These are phyloP conservation scores for Ceyx erithaca DNA, from an alignment of 2,797 vertebrate genomes.

Conservation along the genomic window DNA sequence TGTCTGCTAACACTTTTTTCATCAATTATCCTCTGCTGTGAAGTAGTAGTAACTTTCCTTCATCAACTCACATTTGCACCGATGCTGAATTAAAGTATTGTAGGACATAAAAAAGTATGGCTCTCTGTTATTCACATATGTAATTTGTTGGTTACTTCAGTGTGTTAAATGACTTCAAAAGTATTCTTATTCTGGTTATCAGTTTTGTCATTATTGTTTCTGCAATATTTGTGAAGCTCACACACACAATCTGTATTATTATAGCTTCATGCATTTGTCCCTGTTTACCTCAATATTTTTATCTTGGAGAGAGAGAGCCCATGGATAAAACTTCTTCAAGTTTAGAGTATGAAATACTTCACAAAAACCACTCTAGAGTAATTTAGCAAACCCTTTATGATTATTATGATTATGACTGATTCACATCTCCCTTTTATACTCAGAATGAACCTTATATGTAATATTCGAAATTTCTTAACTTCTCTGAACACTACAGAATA, in stretches of 20 bases:
- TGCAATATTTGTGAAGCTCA: neutral
- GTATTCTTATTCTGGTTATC: neutral
- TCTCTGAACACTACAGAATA: neutral
- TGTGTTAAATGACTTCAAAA: neutral
- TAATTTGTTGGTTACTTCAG: neutral
- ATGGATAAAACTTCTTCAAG: neutral
- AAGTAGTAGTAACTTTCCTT: neutral
- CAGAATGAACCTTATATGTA: neutral
- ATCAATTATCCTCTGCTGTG: neutral
- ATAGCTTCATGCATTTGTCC: neutral
- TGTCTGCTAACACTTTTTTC: neutral
- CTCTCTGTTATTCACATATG: neutral
- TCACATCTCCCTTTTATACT: neutral
- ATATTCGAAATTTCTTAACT: neutral
- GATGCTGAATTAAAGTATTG: neutral
- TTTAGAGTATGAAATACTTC: neutral
- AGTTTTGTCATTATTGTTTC: neutral
- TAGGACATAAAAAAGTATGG: neutral
- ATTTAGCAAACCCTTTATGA: neutral
- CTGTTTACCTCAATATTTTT: neutral
- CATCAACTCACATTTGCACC: fast-evolving
- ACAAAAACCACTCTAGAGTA: neutral
- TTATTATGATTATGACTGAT: neutral
- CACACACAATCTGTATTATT: neutral
- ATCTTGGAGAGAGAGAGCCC: neutral